Conservation (phyloP, 2,113 vertebrate species). For the Megaceryle maxima region DNA sequence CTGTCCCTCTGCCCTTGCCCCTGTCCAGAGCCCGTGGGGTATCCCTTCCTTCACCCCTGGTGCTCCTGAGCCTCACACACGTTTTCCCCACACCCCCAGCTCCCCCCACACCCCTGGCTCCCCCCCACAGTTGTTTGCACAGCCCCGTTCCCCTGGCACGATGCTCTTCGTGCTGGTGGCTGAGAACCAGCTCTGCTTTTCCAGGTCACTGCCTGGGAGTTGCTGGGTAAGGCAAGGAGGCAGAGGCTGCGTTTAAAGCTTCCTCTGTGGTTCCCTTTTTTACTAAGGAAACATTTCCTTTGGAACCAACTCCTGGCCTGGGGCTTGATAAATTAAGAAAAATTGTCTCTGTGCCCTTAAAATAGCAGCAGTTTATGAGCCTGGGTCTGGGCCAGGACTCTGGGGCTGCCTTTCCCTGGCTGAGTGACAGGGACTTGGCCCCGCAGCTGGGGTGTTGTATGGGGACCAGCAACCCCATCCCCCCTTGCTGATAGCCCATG, state of each 20-base stretch:
- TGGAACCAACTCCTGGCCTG: conserved; percentile 9
- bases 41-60: neutral
- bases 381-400: conserved; percentile 30
- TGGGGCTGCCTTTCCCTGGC: neutral
- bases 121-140: neutral
- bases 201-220: neutral
- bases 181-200: neutral
- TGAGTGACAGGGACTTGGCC: neutral
- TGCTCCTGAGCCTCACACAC: accelerated
- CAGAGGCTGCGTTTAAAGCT: neutral
- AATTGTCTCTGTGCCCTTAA: neutral
- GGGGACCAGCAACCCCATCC: neutral
- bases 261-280: neutral
- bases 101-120: too few relatives aligned
- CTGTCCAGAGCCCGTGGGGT: neutral
- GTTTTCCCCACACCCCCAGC: too few relatives aligned
- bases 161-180: neutral
- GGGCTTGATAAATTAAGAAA: conserved; percentile 22
- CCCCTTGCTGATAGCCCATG: accelerated
- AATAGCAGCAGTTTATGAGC: conserved; percentile 31
- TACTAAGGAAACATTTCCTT: conserved; percentile 40
- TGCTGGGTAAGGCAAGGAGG: neutral
- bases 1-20: neutral
- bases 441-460: neutral
- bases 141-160: accelerated